phyloP scores from a whole-genome alignment of 2,888 invertebrate genomes.

The Lycaena phlaeas region DNA sequence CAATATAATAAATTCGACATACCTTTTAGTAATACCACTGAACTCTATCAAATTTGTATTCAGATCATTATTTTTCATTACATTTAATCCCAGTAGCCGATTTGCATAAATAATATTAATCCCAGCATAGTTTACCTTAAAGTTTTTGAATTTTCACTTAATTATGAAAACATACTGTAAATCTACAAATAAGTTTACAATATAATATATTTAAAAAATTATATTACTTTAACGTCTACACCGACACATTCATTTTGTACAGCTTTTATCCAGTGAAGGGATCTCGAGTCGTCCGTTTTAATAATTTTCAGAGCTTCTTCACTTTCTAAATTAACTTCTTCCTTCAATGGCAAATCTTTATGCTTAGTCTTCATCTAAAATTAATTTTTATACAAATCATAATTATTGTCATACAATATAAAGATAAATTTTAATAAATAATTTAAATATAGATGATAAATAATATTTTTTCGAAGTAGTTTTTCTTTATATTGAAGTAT shows the following conservation, averaged over 20 bases:
- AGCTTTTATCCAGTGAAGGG: slow-evolving; percentile 2
- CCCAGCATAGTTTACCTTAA: slow-evolving; percentile 3
- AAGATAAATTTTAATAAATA: neutral
- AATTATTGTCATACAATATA: too few species aligned
- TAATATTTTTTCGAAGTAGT: neutral
- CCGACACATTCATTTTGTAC: neutral
- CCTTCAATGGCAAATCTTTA: neutral
- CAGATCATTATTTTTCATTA: neutral
- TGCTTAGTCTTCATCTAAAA: neutral
- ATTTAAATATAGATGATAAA: neutral
- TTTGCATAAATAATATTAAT: neutral
- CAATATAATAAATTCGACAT: neutral
- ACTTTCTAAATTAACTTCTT: neutral
- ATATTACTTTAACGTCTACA: neutral
- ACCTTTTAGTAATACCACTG: slow-evolving; percentile 6
- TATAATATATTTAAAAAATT: neutral
- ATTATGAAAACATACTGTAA: neutral
- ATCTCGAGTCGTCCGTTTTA: neutral
- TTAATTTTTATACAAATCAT: neutral
- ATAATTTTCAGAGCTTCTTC: neutral
- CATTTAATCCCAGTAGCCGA: neutral
- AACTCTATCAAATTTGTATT: neutral
- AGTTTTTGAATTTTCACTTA: neutral
- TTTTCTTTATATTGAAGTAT: neutral
- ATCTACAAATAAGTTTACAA: neutral